Conservation (phyloP, 2,888 invertebrate genomes). For the Lasioglossum leucozonium region DNA sequence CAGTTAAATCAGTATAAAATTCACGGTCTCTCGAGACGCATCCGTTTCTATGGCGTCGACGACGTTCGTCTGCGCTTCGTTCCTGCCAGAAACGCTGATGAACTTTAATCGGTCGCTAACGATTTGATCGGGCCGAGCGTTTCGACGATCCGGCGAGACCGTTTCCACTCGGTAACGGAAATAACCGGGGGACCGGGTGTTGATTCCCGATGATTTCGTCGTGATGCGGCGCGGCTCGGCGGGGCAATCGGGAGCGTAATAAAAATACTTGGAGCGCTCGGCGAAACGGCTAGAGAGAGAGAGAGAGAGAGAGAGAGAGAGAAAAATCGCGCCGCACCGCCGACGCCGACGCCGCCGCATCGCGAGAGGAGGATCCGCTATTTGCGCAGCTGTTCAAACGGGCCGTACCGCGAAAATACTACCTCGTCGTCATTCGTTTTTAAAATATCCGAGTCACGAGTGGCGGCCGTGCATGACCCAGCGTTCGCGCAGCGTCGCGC, state of each 20-base stretch:
- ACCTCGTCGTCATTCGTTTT: slow-evolving; percentile 77
- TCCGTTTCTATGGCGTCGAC: neutral
- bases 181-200: slow-evolving; percentile 24
- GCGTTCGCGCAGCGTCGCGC: neutral
- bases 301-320: slow-evolving; percentile 59
- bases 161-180: slow-evolving; percentile 15
- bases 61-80: neutral
- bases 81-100: neutral
- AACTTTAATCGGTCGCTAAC: neutral
- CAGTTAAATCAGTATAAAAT: no score
- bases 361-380: slow-evolving; percentile 69
- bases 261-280: slow-evolving; percentile 43
- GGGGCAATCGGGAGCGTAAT: slow-evolving; percentile 51
- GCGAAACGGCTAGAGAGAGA: slow-evolving; percentile 36
- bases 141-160: neutral
- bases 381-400: slow-evolving; percentile 81
- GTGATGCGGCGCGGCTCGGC: neutral
- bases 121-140: neutral
- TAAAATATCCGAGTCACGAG: slow-evolving; percentile 70
- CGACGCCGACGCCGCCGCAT: slow-evolving; percentile 44
- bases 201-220: slow-evolving; percentile 46
- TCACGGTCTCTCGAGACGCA: neutral
- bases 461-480: slow-evolving; percentile 29
- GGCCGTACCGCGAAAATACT: slow-evolving; percentile 73
- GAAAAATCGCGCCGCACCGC: slow-evolving; percentile 62